Evolutionary conservation across 2,888 invertebrate species (phyloP).

Genomic region (Drosophila parthenogenetica): DNA sequence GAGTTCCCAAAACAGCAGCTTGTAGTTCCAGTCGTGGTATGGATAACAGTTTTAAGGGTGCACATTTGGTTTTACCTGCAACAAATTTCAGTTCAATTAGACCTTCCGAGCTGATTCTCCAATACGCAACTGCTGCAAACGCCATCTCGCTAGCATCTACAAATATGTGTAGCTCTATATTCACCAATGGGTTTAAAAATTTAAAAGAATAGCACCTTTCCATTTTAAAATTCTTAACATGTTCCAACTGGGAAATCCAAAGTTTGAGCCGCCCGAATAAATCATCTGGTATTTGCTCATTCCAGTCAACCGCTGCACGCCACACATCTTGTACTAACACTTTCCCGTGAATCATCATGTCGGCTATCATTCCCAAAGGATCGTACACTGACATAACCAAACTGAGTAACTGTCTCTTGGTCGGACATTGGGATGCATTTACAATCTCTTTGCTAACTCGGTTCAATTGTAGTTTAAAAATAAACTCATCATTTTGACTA

Average conservation of each 20-base stretch:
- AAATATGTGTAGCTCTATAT: too few relatives aligned
- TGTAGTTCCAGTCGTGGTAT: too few relatives aligned
- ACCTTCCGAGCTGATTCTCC: too few relatives aligned
- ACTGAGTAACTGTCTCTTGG: slow-evolving; percentile 14
- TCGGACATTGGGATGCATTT: slow-evolving; percentile 12
- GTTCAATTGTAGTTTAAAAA: slow-evolving; percentile 21
- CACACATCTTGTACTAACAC: slow-evolving; percentile 1
- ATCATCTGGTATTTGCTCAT: not conserved
- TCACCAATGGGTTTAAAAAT: too few relatives aligned
- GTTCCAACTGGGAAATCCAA: not conserved
- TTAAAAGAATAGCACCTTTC: too few relatives aligned
- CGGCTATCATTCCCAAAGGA: slow-evolving; percentile 19
- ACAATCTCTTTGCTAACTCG: slow-evolving; percentile 10
- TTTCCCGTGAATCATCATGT: slow-evolving; percentile 6
- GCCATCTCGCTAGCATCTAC: too few relatives aligned
- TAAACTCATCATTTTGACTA: slow-evolving; percentile 11
- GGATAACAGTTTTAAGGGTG: too few relatives aligned
- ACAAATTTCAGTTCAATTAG: too few relatives aligned
- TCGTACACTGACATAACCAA: slow-evolving; percentile 17
- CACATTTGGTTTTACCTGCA: slow-evolving; percentile 24
- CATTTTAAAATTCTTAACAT: not conserved
- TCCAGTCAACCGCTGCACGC: not conserved
- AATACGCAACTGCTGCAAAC: too few relatives aligned
- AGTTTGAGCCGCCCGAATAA: not conserved
- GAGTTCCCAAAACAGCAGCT: too few relatives aligned